phyloP scores from a whole-genome alignment of 2,113 vertebrate genomes.

The Psittacula cyanocephala region DNA sequence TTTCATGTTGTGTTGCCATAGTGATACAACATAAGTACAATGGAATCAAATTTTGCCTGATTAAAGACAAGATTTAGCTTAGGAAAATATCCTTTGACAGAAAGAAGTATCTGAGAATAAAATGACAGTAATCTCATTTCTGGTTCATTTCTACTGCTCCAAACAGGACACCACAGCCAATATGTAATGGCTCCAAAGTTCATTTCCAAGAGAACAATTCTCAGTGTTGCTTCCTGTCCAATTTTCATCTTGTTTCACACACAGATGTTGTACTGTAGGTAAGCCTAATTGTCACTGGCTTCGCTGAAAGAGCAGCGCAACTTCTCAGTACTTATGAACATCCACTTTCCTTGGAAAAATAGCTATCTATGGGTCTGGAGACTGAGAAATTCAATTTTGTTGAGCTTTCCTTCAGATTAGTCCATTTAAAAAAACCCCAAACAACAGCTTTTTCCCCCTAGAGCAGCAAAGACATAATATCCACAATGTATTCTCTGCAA shows the following conservation, averaged over 20 bases:
- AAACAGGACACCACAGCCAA: background rate
- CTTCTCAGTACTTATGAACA: background rate
- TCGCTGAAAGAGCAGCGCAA: background rate
- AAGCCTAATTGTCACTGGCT: background rate
- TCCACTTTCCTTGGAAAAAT: background rate
- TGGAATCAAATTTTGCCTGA: background rate
- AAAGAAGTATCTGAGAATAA: constrained; percentile 10
- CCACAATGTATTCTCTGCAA: background rate
- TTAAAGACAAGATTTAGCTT: constrained; percentile 20
- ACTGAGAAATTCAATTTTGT: background rate
- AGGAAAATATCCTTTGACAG: constrained; percentile 22
- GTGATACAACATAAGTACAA: background rate
- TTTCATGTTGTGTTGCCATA: constrained; percentile 9
- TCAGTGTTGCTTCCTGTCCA: background rate
- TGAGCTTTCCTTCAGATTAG: background rate
- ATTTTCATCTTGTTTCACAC: constrained; percentile 34
- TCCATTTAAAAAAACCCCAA: background rate
- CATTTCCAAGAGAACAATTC: constrained; percentile 13
- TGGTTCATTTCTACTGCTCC: background rate
- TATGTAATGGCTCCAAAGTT: background rate
- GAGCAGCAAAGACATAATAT: background rate
- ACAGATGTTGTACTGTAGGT: background rate
- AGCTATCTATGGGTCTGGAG: background rate
- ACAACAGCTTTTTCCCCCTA: background rate
- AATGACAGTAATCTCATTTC: background rate